A percentile compares a stretch with the other conserved stretches of the same genome.
Conservation (phyloP, 2,888 invertebrate species). For the Spatulosminthurus flaviceps region DNA sequence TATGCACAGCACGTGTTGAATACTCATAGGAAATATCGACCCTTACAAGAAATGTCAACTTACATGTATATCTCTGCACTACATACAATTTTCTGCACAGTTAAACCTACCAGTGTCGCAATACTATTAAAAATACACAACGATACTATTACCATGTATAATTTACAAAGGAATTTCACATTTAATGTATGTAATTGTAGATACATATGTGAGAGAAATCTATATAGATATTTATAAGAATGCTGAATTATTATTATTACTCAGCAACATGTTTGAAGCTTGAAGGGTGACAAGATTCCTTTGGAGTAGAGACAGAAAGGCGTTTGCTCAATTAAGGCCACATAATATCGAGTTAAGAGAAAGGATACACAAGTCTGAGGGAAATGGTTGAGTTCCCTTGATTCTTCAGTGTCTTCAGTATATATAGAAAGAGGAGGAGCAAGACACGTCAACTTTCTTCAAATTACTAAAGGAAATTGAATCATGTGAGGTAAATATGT, state of each 20-base stretch:
- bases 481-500: conserved; percentile 23
- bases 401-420: no score
- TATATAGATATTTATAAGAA: conserved; percentile 12
- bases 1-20: no score
- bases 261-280: not conserved
- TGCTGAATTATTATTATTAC: no score
- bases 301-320: conserved; percentile 9
- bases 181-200: no score
- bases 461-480: not conserved
- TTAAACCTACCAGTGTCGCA: no score
- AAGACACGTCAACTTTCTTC: not conserved
- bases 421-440: not conserved
- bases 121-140: no score
- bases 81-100: no score
- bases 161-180: no score
- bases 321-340: conserved; percentile 38
- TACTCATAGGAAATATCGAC: no score
- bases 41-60: no score
- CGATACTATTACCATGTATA: no score
- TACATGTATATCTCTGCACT: no score
- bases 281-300: conserved; percentile 23
- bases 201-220: not conserved
- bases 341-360: not conserved
- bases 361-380: not conserved
- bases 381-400: conserved; percentile 5